Base-by-base conservation (phyloP, 2,113 vertebrate species). In the Hemichromis elongatus region DNA sequence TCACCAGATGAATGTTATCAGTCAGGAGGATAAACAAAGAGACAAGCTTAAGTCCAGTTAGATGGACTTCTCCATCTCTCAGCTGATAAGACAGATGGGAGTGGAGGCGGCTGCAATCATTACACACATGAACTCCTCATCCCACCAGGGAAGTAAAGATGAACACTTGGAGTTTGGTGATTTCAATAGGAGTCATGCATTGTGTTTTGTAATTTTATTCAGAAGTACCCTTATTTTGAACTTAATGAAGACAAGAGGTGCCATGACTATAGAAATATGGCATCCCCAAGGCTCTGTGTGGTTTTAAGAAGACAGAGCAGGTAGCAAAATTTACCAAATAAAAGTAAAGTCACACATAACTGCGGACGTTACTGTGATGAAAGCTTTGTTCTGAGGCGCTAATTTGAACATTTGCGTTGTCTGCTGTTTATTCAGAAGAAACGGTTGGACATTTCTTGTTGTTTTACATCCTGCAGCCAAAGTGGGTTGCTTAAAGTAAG, bases 1-100 rank as follows among this genome's bases (percentile, higher is more conserved):
- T 94, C 90, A 93, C 63, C 88, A 90, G 77, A 92, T 91, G 89
- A 89, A 82, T 70, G 52, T 87, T 79, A 93, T 93, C 91, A 92
- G 59, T 93, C 83, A 82, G 79, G 86, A 66, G 89, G 84, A 92
- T 93, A 90, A 93, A 94, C 92, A 92, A 79, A 85, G 85, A 94
- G 94, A 91, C 90, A 91, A 91, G 86, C 84, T 87, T 85, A 91
- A 92, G 90, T 90, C 86, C 86, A 54, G 83, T 88, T 61, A 88
- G 88, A 88, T 70, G 82, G 86, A 89, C 90, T 92, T 88, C 77
- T 88, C 85, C 83, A 85, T 83, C 87, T 86, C 70, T 84, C 53
- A 82, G 75, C 87, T 92, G 93, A 94, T 95, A 94, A 94, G 87
- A 80, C n/a, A 70, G 63, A 75, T 24, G 84, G 86, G 91, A 90